Base-by-base conservation (phyloP, 2,797 vertebrate species). In the Dendrocincla fuliginosa region DNA sequence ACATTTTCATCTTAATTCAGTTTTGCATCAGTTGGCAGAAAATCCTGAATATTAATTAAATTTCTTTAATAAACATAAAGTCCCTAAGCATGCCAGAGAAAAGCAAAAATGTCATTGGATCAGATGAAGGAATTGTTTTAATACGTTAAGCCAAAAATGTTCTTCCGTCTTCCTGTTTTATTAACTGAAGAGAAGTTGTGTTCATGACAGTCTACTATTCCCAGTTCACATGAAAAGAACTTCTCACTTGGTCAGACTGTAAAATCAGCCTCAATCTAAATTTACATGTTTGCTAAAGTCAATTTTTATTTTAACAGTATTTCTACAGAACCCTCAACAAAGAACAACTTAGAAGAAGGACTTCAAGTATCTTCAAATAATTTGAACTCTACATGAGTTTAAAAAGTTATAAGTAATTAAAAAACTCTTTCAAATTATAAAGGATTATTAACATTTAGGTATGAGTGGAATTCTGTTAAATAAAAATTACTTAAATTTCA, bases 301-400 rank as follows among this genome's bases (percentile, higher is more conserved):
- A 32, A 8, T 41, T 85, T 84, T 78, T 63, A 11, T 44, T 93
- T 80, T 76, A 41, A 74, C 7, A 52, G 46, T 56, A 90, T 76
- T 81, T 94, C 20, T 88, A 75, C 30, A 74, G 80, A 80, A 41
- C 28, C 32, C 9, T 83, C 80, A 81, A 80, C 75, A 91, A 73
- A 70, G 33, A 83, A 84, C 75, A 90, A 32, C 42, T 84, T 16
- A 49, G 37, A 56, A 63, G 52, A 20, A 81, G 16, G 33, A 57
- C 33, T 95, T 96, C 32, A 56, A 41, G 25, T 77, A 70, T 23
- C 60, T 93, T 79, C 81, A 84, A 39, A 87, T 89, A 93, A 80
- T 85, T 33, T 92, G 47, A 89, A 67, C 10, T 20, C 37, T 37
- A 44, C 12, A 16, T 8, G 39, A 94, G 35, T 71, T 89, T 2